Base-by-base conservation (phyloP, 2,797 vertebrate species). In the Cichlasoma orientale region DNA sequence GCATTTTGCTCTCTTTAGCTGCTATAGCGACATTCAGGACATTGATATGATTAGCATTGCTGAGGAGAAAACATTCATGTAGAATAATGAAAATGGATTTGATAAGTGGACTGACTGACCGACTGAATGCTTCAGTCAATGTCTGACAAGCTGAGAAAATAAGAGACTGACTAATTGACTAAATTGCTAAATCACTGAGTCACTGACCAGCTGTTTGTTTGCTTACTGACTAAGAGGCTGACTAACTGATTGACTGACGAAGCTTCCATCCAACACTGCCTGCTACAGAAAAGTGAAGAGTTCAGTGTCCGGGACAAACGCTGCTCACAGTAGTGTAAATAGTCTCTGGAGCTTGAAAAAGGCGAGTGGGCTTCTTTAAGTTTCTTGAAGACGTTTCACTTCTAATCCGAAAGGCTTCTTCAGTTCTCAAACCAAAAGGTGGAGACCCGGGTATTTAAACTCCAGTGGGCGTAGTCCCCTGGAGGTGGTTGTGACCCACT, bases 31-130 rank as follows among this genome's bases (percentile, higher is more conserved):
- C 72, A 77, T 77, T 84, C 74, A 80, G 54, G 58, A 82, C 83
- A 77, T 75, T 80, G 85, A 72, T 66, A 83, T 66, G 63, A 87
- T 86, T 69, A 88, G 50, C 77, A 61, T 27, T 31, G 72, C 80
- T 75, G 25, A 66, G 58, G 72, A 77, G 73, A 23, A 81, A 75
- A 76, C 55, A 47, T 61, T 63, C 21, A 18, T 76, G 70, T 57
- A 76, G 55, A 78, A 18, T 72, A 80, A 83, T 80, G 57, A 63
- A 82, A 78, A 77, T 82, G 63, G 61, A 77, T 80, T 55, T n/a
- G 14, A 8, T 72, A 72, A 84, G 59, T 63, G 55, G 55, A 25
- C 73, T 73, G 25, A 8, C 36, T 41, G 57, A 19, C 33, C 23
- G 59, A 63, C 16, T 25, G 59, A 70, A 61, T 44, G 57, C 57